Evolutionary conservation across 2,888 invertebrate species (phyloP).

Genomic region (Pheosia gnoma): DNA sequence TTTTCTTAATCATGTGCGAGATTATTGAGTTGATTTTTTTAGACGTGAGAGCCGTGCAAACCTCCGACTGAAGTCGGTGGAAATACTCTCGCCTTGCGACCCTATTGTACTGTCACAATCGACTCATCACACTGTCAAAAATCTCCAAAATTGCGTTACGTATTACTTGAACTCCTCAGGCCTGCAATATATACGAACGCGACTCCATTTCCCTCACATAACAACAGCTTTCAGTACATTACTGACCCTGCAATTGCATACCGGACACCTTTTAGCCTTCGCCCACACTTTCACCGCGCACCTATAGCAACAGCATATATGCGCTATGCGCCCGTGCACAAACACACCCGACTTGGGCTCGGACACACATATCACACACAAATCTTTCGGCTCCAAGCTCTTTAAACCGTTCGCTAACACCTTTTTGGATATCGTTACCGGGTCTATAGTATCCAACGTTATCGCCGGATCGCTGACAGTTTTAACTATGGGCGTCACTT

Average conservation of each 20-base stretch:
- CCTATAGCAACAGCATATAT: conserved; percentile 88
- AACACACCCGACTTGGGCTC: conserved; percentile 88
- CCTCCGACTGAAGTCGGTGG: too few species aligned
- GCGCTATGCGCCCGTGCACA: conserved; percentile 86
- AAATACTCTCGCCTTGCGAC: too few species aligned
- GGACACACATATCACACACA: conserved; percentile 86
- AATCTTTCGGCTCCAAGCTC: conserved; percentile 54
- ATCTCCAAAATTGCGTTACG: too few species aligned
- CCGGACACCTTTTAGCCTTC: conserved; percentile 86
- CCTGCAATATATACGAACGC: too few species aligned
- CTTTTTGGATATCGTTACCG: conserved; percentile 47
- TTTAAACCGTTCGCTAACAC: conserved; percentile 52
- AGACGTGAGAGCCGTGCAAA: too few species aligned
- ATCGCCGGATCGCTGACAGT: conserved; percentile 73
- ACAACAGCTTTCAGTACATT: conserved; percentile 86
- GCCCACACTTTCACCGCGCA: conserved; percentile 88
- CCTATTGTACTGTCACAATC: too few species aligned
- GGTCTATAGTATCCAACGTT: conserved; percentile 49
- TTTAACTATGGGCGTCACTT: conserved; percentile 64
- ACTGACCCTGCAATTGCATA: conserved; percentile 87
- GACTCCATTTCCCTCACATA: conserved; percentile 54
- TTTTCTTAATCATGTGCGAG: too few species aligned
- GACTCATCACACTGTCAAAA: too few species aligned
- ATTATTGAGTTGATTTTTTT: too few species aligned
- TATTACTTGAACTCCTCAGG: too few species aligned